A percentile compares a stretch with the other conserved stretches of the same genome.
phyloP scores from a whole-genome alignment of 2,113 vertebrate genomes.

The Apus apus region DNA sequence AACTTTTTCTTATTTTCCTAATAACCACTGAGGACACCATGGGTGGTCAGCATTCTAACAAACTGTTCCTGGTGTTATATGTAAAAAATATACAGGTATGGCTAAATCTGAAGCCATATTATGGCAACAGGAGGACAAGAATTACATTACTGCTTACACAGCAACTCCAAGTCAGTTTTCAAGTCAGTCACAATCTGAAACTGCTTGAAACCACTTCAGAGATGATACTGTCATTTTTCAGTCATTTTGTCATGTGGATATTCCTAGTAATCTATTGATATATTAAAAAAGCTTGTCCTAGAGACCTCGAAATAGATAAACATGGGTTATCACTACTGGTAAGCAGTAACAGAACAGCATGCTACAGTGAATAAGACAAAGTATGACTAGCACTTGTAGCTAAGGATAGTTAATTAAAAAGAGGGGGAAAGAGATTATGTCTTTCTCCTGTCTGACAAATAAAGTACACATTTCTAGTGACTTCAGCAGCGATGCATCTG shows the following conservation, averaged over 20 bases:
- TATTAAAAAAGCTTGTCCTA: not conserved
- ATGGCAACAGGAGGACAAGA: not conserved
- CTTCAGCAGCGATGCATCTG: not conserved
- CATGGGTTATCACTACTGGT: not conserved
- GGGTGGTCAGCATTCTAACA: not conserved
- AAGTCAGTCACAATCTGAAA: conserved; percentile 1
- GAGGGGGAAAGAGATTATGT: not conserved
- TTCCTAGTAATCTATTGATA: not conserved
- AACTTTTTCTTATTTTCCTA: not conserved
- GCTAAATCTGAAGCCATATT: not conserved
- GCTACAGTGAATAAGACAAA: not conserved
- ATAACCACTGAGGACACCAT: not conserved
- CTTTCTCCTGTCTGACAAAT: not conserved
- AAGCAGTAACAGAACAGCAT: not conserved
- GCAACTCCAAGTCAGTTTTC: not conserved
- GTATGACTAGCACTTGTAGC: not conserved
- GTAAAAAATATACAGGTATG: not conserved
- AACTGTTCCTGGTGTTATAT: not conserved
- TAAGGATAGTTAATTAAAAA: not conserved
- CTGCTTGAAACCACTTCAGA: not conserved
- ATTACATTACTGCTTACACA: not conserved
- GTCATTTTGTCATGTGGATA: not conserved
- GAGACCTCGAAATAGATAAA: not conserved
- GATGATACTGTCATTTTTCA: not conserved
- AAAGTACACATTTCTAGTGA: not conserved